These are phyloP conservation scores for Coluber constrictor DNA, from an alignment of 2,797 vertebrate genomes.

Conservation along the genomic window DNA sequence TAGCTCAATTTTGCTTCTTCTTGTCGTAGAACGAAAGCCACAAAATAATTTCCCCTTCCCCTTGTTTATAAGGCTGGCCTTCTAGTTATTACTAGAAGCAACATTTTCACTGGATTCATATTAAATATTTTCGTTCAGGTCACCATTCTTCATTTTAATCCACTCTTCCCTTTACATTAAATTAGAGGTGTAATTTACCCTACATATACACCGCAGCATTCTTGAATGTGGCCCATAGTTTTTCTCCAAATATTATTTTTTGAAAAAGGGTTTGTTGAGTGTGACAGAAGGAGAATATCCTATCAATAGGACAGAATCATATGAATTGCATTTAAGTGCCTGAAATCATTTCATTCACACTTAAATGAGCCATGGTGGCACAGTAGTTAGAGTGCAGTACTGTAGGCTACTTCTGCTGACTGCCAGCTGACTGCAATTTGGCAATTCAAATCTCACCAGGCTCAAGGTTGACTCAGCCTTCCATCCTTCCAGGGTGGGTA, in stretches of 20 bases:
- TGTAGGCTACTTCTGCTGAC: too few relatives aligned
- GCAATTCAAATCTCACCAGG: too few relatives aligned
- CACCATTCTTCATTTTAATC: neutral
- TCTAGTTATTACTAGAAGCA: slow-evolving; percentile 11
- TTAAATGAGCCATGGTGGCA: neutral
- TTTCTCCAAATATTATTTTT: neutral
- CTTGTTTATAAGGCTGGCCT: slow-evolving; percentile 44
- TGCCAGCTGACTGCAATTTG: too few relatives aligned
- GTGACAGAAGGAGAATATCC: neutral
- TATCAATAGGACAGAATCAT: neutral
- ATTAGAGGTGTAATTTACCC: neutral
- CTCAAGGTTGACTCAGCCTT: too few relatives aligned
- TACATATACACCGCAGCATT: neutral
- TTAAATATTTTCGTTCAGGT: neutral
- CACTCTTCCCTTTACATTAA: neutral
- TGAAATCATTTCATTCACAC: neutral
- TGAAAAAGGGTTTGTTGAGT: neutral
- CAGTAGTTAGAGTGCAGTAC: too few relatives aligned
- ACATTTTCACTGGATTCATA: slow-evolving; percentile 33
- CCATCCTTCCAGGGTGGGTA: too few relatives aligned
- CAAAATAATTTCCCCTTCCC: slow-evolving; percentile 20
- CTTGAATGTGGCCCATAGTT: neutral
- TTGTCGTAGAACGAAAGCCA: slow-evolving; percentile 34
- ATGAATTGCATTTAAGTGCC: neutral
- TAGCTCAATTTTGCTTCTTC: slow-evolving; percentile 46